Base-by-base conservation (phyloP, 2,113 vertebrate genomes). In the Lasiurus borealis region DNA sequence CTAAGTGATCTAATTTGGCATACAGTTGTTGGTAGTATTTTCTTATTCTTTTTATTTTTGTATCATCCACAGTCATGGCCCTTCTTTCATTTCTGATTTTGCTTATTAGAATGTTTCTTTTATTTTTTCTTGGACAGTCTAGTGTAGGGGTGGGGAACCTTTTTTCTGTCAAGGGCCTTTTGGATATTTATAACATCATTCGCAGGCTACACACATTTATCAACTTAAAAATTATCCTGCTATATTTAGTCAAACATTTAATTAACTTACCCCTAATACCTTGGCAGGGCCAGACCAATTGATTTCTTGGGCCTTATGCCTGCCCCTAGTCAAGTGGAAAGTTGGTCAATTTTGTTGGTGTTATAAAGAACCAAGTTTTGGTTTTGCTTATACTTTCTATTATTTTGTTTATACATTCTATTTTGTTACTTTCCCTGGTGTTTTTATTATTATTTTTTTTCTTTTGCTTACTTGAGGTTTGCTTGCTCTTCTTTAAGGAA, bases 381-480 rank as follows among this genome's bases (percentile, higher is more conserved):
- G n/a, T 93, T 95, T 91, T 72, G 40, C 50, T 54, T 19, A n/a
- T n/a, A n/a, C n/a, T n/a, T n/a, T n/a, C n/a, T n/a, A n/a, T n/a
- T n/a, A n/a, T n/a, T n/a, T n/a, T n/a, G n/a, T n/a, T 92, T 57
- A n/a, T 85, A 5, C 78, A 83, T 23, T 72, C 29, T 52, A 27
- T 78, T 72, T 90, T 75, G n/a, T 85, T 68, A 66, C 73, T 66
- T 96, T 88, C 52, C 2, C 62, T 3, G 68, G 19, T 89, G 6
- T 78, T 91, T 88, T 88, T 81, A 72, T 85, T n/a, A n/a, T n/a
- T 88, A 66, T 91, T 84, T 92, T 3, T 23, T 94, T 85, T 5
- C 19, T 95, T 93, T 25, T 96, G 48, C 46, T 85, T 88, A 34
- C 3, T 85, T 85, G 81, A 88, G 29, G 23, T 77, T 90, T 46